Base-by-base conservation (phyloP, 2,113 vertebrate genomes). In the Oryzias celebensis region DNA sequence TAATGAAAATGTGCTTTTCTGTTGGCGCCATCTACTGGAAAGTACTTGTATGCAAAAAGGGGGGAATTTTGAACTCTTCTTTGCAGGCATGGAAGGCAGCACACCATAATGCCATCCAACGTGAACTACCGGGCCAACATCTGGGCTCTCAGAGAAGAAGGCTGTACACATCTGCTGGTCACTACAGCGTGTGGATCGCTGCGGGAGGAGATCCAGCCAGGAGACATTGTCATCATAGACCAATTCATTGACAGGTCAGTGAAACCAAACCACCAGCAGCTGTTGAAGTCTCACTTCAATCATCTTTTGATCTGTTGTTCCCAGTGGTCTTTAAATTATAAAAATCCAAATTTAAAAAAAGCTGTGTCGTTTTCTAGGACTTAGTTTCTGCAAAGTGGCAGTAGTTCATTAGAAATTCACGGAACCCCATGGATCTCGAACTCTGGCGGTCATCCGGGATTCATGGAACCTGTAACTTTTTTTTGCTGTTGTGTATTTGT, bases 121-220 rank as follows among this genome's bases (percentile, higher is more conserved):
- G 79, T 99, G 45, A 99, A 99, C 90, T 96, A 94, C 84, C 93
- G 92, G 81, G 97, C 97, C 13, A 98, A 98, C 88, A 93, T 99
- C 77, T 98, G 97, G 96, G 97, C 97, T 0, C 68, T 98, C 52
- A 96, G 90, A 84, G 92, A 95, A 68, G 94, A 95, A 69, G 94
- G 95, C 26, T 98, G 96, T n/a, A 95, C 96, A 0, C 97, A 99
- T 24, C 22, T 98, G 2, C 10, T 99, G 60, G 97, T 90, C 50
- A 98, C 94, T 58, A 98, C 97, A 1, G 97, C 97, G 5, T 99
- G 97, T 17, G 97, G 97, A 14, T 99, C 97, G 0, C 89, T 98
- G 36, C 83, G 90, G 62, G 97, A 99, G 42, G 94, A 98, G 82
- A 96, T 99, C 83, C 95, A 96, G 28, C 96, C 97, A 0, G 97